phyloP scores from a whole-genome alignment of 1,140 invertebrate species.

The Agrilus planipennis region DNA sequence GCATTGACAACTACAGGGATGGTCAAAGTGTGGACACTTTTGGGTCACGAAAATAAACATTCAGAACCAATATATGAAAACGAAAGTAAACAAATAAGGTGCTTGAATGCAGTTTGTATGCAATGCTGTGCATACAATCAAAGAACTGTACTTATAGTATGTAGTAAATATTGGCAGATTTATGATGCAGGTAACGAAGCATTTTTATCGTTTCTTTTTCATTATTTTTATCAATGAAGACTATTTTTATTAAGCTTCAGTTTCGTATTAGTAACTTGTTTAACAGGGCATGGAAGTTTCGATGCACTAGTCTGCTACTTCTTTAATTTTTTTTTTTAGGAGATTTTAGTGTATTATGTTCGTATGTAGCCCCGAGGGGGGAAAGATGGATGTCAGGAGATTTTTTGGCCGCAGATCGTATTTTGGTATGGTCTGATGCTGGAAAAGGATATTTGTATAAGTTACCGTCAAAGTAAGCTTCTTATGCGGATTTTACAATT shows the following conservation, averaged over 20 bases:
- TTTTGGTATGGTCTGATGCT: conserved; percentile 87
- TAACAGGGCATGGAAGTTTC: too few relatives aligned
- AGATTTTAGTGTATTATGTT: conserved; percentile 90
- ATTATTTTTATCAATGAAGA: too few relatives aligned
- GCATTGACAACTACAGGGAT: conserved; percentile 93
- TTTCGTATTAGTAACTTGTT: too few relatives aligned
- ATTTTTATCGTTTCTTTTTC: too few relatives aligned
- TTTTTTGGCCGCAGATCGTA: conserved; percentile 79
- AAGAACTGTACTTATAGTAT: conserved; percentile 90
- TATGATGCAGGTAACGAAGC: conserved; percentile 48
- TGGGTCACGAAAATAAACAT: conserved; percentile 77
- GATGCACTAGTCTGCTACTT: too few relatives aligned
- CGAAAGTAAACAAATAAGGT: conserved; percentile 94
- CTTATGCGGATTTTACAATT: neutral
- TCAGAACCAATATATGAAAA: conserved; percentile 88
- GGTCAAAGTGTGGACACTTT: conserved; percentile 95
- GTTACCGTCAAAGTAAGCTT: conserved; percentile 82
- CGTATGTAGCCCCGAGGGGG: conserved; percentile 65
- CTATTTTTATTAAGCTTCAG: too few relatives aligned
- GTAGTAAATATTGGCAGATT: conserved; percentile 96
- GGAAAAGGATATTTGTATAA: conserved; percentile 92
- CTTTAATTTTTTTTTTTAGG: conserved; percentile 43
- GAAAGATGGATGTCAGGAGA: conserved; percentile 93
- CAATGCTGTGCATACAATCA: conserved; percentile 93
- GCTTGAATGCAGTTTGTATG: conserved; percentile 84